Evolutionary conservation across 1,140 invertebrate genomes (phyloP), one percentile per base, ranked within the genome.

Genomic region (Cotesia vestalis): DNA sequence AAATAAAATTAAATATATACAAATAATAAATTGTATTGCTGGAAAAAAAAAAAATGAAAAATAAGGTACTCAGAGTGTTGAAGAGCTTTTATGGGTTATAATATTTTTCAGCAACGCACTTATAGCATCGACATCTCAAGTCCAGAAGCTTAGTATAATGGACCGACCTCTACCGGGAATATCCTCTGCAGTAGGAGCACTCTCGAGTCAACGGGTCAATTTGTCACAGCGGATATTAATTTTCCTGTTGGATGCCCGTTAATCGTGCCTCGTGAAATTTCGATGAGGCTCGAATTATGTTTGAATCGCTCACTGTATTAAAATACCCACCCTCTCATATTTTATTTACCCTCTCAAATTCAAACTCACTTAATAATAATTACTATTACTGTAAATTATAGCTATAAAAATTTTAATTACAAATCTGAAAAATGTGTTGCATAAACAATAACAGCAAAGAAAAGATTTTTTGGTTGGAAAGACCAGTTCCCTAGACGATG

Each of bases 151-250:
- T 17, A 38, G 53, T 35, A 68, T 59, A 68, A 68, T 68, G 66
- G 66, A 62, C 63, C 46, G 11, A 4, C 27, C 27, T 27, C 27
- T 27, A 11, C 35, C 38, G 38, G 68, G 40, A 40, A 73, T 73
- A 66, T 67, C 66, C 68, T 52, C 68, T 60, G 51, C 69, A 67
- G 36, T 66, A 67, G 40, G 5, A 46, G 63, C 66, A 46, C 63
- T 40, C 55, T 68, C 55, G 36, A 68, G 57, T 69, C 64, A 60
- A 66, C 63, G 57, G 61, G 70, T 70, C 73, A 74, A 74, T 74
- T 71, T 64, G 64, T 66, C 51, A 68, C 61, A 61, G 61, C 73
- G 69, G 73, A 74, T 74, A 74, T 74, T 74, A 74, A 74, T 74
- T 74, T 74, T 71, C 69, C 71, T 51, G 69, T 68, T 51, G 64